Conservation (phyloP, 2,113 vertebrate genomes). For the Megaceryle torquata region DNA sequence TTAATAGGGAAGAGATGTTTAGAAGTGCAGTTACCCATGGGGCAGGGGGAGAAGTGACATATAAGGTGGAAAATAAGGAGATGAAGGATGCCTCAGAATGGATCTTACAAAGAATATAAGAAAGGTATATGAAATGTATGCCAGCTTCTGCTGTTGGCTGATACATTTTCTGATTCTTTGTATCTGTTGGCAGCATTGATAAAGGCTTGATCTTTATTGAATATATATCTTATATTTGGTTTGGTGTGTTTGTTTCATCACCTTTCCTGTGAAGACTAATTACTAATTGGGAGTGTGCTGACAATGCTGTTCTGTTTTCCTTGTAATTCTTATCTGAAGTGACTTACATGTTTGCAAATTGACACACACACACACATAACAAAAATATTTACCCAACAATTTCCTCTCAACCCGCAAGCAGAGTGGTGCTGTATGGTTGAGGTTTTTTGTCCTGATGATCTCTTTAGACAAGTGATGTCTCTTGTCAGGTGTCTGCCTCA, state of each 20-base stretch:
- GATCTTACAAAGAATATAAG: not conserved
- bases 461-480: not conserved
- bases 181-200: not conserved
- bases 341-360: not conserved
- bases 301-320: not conserved
- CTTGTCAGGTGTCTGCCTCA: not conserved
- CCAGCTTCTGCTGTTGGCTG: not conserved
- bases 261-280: not conserved
- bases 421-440: not conserved
- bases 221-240: not conserved
- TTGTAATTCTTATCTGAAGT: not conserved
- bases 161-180: no score
- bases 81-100: not conserved
- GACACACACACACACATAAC: not conserved
- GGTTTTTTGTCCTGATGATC: not conserved
- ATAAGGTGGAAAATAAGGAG: constrained; percentile 1
- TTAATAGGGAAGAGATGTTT: not conserved
- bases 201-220: not conserved
- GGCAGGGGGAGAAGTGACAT: not conserved
- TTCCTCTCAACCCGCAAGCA: not conserved
- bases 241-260: not conserved
- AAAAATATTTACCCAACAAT: not conserved
- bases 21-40: not conserved
- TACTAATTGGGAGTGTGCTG: not conserved
- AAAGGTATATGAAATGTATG: constrained; percentile 33